phyloP scores from a whole-genome alignment of 1,140 invertebrate species.

The Apis florea region DNA sequence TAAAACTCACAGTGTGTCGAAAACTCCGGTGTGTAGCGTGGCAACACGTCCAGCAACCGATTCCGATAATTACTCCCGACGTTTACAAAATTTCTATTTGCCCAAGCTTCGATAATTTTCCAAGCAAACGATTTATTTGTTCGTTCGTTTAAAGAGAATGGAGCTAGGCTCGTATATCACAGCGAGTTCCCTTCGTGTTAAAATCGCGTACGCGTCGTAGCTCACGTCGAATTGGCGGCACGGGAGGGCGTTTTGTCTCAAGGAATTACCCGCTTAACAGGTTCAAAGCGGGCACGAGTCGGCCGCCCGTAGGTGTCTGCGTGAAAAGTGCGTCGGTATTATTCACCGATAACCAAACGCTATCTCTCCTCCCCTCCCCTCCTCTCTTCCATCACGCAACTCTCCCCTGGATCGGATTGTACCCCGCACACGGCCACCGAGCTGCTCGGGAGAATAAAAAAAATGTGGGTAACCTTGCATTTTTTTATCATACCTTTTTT shows the following conservation, averaged over 20 bases:
- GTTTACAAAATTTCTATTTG: background rate
- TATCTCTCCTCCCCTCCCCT: background rate
- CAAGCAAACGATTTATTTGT: background rate
- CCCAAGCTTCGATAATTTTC: background rate
- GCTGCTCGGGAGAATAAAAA: slow-evolving; percentile 50
- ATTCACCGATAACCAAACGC: slow-evolving; percentile 57
- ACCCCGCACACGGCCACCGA: slow-evolving; percentile 24
- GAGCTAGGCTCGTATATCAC: background rate
- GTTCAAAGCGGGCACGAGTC: slow-evolving; percentile 39
- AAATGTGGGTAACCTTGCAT: slow-evolving; percentile 73
- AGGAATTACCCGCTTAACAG: slow-evolving; percentile 42
- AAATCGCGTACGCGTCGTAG: slow-evolving; percentile 16
- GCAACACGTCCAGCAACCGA: background rate
- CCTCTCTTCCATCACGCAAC: background rate
- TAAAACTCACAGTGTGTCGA: no score
- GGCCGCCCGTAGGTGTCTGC: slow-evolving; percentile 16
- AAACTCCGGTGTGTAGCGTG: no score
- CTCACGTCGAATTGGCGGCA: slow-evolving; percentile 13
- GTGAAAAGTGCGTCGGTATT: slow-evolving; percentile 54
- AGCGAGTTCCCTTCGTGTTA: background rate
- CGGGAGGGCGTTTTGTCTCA: slow-evolving; percentile 32
- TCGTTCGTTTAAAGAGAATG: background rate
- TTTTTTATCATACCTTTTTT: slow-evolving; percentile 66
- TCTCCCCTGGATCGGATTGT: slow-evolving; percentile 13
- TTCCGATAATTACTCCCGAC: background rate